Base-by-base conservation (phyloP, 2,113 vertebrate species). In the Engraulis encrasicolus region DNA sequence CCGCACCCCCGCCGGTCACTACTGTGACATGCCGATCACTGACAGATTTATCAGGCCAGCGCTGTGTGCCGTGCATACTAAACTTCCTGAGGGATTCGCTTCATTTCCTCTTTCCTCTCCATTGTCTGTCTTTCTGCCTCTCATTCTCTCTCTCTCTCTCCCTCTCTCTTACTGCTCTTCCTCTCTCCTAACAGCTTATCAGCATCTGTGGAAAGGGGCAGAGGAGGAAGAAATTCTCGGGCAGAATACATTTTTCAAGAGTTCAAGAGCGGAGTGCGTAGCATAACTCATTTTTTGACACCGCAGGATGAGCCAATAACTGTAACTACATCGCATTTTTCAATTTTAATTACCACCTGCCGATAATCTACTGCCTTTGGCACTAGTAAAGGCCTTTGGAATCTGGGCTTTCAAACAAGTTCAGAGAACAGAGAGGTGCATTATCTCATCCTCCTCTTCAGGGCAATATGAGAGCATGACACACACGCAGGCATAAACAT, bases 31-130 rank as follows among this genome's bases (percentile, higher is more conserved):
- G 9, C 61, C 3, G 66, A 40, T 84, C 7, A 89, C 87, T 95
- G 91, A 94, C 89, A 93, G 92, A 94, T 93, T 92, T 92, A 94
- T 92, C 86, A 90, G 92, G 89, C 66, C 83, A 54, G 19, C 82
- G 78, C 77, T 71, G 61, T 34, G 61, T 71, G 61, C 11, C 61
- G 40, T 79, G 84, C 85, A 80, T 61, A 80, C 80, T 66, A 83
- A 71, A 86, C 83, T 27, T 84, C 82, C 85, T 87, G 84, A 82
- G 90, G 89, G 36, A 92, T 85, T 80, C 86, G 85, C 81, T 89
- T 81, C 49, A 89, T 86, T 84, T 86, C 77, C 82, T 82, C n/a
- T 38, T 27, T 20, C 50, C 14, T 40, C 23, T 18, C 74, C 52
- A 50, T 80, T n/a, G 14, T 17, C 18, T 40, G 18, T 74, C 20